A percentile compares a stretch with the other conserved stretches of the same genome.
phyloP scores from a whole-genome alignment of 2,797 vertebrate genomes.

The Loriculus beryllinus region DNA sequence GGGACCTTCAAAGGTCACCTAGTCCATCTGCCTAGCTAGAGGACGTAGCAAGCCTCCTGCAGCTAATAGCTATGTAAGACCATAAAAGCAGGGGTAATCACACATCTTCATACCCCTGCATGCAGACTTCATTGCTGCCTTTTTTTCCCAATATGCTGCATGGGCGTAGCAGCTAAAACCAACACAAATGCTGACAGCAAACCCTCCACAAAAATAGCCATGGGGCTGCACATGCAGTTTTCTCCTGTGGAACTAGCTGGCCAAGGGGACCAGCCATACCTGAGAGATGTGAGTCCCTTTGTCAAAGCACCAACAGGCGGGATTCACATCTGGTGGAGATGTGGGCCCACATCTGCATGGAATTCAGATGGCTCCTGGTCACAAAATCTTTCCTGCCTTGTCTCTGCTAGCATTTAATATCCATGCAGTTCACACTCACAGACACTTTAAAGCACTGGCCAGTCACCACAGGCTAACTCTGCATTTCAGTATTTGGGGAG shows the following conservation, averaged over 20 bases:
- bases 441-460: not conserved
- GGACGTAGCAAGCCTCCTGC: not conserved
- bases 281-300: not conserved
- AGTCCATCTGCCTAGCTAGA: not conserved
- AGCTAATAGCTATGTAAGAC: not conserved
- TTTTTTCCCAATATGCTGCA: rapidly evolving
- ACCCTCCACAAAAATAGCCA: not conserved
- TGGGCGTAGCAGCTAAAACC: not conserved
- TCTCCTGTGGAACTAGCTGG: not conserved
- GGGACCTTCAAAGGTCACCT: not conserved
- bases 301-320: not conserved
- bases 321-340: not conserved
- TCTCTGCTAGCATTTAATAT: not conserved
- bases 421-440: not conserved
- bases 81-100: not conserved
- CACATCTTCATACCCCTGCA: not conserved
- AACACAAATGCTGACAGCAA: not conserved
- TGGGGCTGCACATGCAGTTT: not conserved
- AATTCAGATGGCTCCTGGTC: not conserved
- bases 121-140: not conserved
- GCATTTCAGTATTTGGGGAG: not conserved
- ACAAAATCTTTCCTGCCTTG: not conserved
- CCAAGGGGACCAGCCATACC: not conserved
- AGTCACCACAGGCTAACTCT: not conserved
- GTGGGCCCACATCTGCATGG: not conserved